phyloP scores from a whole-genome alignment of 1,140 invertebrate genomes.

The Subanguina moxae region DNA sequence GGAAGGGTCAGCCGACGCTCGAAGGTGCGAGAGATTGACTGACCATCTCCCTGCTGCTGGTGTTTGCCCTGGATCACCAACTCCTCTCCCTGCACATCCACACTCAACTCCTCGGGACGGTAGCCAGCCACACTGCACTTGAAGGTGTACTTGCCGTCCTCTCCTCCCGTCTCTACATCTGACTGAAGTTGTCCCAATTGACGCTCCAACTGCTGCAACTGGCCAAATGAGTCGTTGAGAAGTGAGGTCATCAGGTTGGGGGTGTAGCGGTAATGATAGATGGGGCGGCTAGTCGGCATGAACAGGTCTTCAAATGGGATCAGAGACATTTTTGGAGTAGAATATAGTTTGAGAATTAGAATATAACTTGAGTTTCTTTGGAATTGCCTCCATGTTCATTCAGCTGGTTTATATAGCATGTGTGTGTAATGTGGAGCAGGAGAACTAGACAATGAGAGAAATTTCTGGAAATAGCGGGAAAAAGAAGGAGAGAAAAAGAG shows the following conservation, averaged over 20 bases:
- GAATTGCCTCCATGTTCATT: not conserved
- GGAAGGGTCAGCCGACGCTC: not conserved
- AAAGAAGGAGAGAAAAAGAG: not conserved
- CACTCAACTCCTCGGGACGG: constrained; percentile 16
- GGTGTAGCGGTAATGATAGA: not conserved
- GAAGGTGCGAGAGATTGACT: constrained; percentile 19
- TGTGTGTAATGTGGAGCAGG: no score
- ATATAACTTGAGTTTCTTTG: not conserved
- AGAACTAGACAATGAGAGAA: not conserved
- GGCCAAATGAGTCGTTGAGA: constrained; percentile 1
- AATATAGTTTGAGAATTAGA: not conserved
- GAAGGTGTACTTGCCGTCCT: not conserved
- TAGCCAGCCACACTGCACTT: constrained; percentile 12
- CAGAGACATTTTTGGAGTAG: constrained; percentile 2
- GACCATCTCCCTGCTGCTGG: constrained; percentile 10
- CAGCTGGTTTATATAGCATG: not conserved
- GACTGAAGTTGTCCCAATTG: constrained; percentile 3
- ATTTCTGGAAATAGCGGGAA: constrained; percentile 3
- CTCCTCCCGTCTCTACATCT: not conserved
- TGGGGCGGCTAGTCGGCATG: not conserved
- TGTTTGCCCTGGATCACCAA: constrained; percentile 18
- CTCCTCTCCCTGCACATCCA: constrained; percentile 13
- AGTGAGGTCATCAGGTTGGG: not conserved
- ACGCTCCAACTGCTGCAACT: constrained; percentile 7
- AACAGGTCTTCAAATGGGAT: constrained; percentile 11